Evolutionary conservation across 53 echinoderm and acorn worm genomes (phyloP), one percentile per base, ranked within the genome.

Genomic region (Henricia sp.): DNA sequence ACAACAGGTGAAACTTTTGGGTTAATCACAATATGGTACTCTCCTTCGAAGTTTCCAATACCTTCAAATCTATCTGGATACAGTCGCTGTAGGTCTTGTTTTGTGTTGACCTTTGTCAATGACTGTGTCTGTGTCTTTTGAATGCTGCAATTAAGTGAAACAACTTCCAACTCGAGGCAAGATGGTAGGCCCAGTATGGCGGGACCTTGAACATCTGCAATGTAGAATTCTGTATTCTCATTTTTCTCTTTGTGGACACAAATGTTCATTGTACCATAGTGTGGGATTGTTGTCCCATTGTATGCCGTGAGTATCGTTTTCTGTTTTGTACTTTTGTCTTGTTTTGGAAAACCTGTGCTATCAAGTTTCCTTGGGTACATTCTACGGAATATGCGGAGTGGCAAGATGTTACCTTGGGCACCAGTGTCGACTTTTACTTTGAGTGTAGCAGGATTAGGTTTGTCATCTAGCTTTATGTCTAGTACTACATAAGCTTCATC

Each of bases 41-140:
- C 59, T 16, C 91, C 87, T 3, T 72, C 9, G 30, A 91, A 83
- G 13, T 83, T 74, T 9, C 91, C 91, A 12, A 87, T 87, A 12
- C 87, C 83, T 24, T 77, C 51, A 59, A 91, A 91, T 42, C 85
- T 56, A 40, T 88, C 88, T n/a, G 92, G 88, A 56, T 70, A 91
- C 39, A 77, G 41, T 23, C 35, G 25, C 38, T 50, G 60, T 10
- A 91, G 84, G 40, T 91, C 77, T 33, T 88, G 82, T n/a, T 48
- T 69, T n/a, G 73, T 53, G 21, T 51, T 28, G 46, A 83, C 58
- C 46, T 57, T 30, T 40, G 37, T 48, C 20, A 20, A 28, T 13
- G 25, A 64, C 67, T 77, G 30, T 41, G 16, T 32, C 34, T 66
- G 21, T 56, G 55, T 44, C 24, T 53, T 26, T 48, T 66, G 48